Evolutionary conservation across 1,140 invertebrate species (phyloP).

Genomic region (Propsilocerus akamusi): DNA sequence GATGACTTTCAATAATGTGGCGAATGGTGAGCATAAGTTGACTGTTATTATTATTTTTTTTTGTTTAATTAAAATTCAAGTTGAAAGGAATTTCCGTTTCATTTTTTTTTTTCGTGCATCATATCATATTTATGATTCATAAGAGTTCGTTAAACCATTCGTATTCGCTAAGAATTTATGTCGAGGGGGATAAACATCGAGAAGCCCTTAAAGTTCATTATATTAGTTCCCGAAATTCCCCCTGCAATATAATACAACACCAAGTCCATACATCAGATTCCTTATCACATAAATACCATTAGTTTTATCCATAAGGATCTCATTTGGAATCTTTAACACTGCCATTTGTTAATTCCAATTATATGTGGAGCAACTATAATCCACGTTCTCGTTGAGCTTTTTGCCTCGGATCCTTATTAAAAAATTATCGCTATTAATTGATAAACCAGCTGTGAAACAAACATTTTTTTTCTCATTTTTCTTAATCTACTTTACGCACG

Average conservation of each 20-base stretch:
- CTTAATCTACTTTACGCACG: not conserved
- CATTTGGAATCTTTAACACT: too few species aligned
- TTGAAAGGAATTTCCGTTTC: slow-evolving; percentile 2
- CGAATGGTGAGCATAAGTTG: too few species aligned
- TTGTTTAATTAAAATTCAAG: not conserved
- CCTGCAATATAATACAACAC: not conserved
- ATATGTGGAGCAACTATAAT: too few species aligned
- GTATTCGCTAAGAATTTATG: not conserved
- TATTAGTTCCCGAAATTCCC: not conserved
- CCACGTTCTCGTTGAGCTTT: too few species aligned
- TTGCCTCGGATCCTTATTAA: not conserved
- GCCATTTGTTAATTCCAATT: too few species aligned
- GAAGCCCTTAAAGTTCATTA: not conserved
- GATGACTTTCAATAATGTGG: too few species aligned
- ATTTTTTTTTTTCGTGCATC: too few species aligned
- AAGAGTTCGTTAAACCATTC: too few species aligned
- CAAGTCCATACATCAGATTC: not conserved
- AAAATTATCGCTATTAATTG: slow-evolving; percentile 4
- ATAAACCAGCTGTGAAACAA: slow-evolving; percentile 1
- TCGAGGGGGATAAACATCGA: not conserved
- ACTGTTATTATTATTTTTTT: too few species aligned
- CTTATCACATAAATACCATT: not conserved
- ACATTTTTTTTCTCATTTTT: too few species aligned
- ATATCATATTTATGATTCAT: too few species aligned
- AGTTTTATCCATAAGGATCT: not conserved